Evolutionary conservation across 2,113 vertebrate genomes (phyloP).

Genomic region (Tragulus kanchil): DNA sequence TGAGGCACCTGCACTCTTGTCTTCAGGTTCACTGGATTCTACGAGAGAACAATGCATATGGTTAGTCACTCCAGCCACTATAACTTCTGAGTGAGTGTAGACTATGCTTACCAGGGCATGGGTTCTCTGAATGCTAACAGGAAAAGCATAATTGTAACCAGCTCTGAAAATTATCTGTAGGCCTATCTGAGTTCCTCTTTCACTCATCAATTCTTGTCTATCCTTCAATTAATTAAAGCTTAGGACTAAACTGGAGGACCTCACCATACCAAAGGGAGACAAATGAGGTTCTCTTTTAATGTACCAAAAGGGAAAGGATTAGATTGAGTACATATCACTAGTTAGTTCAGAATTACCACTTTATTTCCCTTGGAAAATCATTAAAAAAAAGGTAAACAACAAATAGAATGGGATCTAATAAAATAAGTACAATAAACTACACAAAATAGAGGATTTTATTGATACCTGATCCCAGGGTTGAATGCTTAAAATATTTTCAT

Average conservation of each 20-base stretch:
- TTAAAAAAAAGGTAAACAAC: neutral
- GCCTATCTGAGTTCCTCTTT: neutral
- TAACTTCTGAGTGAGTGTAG: neutral
- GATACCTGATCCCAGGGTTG: neutral
- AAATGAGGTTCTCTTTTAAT: no score
- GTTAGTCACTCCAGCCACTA: neutral
- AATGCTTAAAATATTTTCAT: neutral
- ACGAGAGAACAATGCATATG: conserved; percentile 59
- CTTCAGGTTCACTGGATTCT: conserved; percentile 99
- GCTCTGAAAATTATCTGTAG: neutral
- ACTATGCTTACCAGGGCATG: neutral
- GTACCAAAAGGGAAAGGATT: no score
- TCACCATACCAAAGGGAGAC: no score
- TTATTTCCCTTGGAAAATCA: neutral
- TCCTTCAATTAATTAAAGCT: neutral
- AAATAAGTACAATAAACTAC: neutral
- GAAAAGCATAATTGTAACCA: neutral
- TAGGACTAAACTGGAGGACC: neutral
- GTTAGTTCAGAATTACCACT: neutral
- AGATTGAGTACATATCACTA: neutral
- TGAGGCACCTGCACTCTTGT: conserved; percentile 93
- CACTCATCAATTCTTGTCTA: neutral
- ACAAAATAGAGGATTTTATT: conserved; percentile 14
- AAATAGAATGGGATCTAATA: neutral
- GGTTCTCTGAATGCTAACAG: neutral